phyloP scores from a whole-genome alignment of 2,113 vertebrate genomes.

The Fulmarus glacialis region DNA sequence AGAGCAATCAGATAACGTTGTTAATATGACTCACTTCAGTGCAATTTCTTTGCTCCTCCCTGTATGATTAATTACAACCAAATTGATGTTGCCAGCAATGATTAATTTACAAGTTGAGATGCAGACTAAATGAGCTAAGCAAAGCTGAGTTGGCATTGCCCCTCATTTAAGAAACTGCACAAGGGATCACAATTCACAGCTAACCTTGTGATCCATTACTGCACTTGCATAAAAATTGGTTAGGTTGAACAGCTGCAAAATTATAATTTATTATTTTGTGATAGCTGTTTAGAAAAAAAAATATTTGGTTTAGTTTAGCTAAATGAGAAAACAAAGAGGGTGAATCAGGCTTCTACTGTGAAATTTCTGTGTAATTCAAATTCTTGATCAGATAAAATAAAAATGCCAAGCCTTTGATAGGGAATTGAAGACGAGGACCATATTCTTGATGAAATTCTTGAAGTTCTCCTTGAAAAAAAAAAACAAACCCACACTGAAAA shows the following conservation, averaged over 20 bases:
- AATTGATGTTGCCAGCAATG: conserved; percentile 79
- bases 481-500: background rate
- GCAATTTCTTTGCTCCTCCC: conserved; percentile 71
- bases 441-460: background rate
- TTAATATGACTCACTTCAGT: conserved; percentile 73
- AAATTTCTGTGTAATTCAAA: background rate
- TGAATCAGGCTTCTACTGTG: background rate
- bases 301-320: background rate
- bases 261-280: conserved; percentile 12
- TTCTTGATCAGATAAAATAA: background rate
- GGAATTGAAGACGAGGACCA: background rate
- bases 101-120: conserved; percentile 80
- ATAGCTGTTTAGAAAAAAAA: background rate
- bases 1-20: conserved; percentile 74
- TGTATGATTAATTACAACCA: conserved; percentile 80
- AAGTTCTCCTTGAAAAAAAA: background rate
- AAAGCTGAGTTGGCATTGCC: conserved; percentile 71
- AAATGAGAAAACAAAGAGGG: background rate
- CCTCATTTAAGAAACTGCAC: conserved; percentile 65
- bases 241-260: conserved; percentile 11
- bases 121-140: conserved; percentile 76
- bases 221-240: conserved; percentile 26
- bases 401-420: background rate
- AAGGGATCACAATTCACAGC: conserved; percentile 48
- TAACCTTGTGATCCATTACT: background rate